phyloP scores from a whole-genome alignment of 2,797 vertebrate genomes.

The Sebastolobus altivelis region DNA sequence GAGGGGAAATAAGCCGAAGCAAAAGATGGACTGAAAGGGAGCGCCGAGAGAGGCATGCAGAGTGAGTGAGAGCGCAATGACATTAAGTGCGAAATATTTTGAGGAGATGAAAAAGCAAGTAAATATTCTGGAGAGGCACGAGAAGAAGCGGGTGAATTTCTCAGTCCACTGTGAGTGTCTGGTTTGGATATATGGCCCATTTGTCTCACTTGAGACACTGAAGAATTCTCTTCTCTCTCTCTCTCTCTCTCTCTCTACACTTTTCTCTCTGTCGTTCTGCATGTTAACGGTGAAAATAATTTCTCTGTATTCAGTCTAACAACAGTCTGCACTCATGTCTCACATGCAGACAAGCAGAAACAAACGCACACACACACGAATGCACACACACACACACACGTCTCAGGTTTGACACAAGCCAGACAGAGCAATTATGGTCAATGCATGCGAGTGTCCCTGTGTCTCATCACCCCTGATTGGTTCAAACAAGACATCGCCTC shows the following conservation, averaged over 20 bases:
- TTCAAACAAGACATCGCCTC: conserved; percentile 72
- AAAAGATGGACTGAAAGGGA: conserved; percentile 37
- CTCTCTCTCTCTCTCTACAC: background rate
- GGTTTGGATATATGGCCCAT: conserved; percentile 54
- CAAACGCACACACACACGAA: conserved; percentile 6
- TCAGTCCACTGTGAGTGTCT: conserved; percentile 67
- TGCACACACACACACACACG: background rate
- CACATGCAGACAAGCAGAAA: conserved; percentile 34
- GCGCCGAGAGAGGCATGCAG: conserved; percentile 33
- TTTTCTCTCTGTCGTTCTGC: conserved; percentile 9
- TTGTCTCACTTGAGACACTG: conserved; percentile 61
- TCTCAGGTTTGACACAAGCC: conserved; percentile 70
- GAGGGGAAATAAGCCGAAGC: conserved; percentile 33
- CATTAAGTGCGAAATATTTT: conserved; percentile 77
- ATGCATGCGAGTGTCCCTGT: conserved; percentile 60
- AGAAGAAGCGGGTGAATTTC: conserved; percentile 53
- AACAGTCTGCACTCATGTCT: conserved; percentile 6
- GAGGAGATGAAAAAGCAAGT: conserved; percentile 68
- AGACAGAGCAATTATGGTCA: conserved; percentile 69
- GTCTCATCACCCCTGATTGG: conserved; percentile 76
- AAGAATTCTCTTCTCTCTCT: conserved; percentile 23
- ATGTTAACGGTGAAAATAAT: conserved; percentile 42
- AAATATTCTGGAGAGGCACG: conserved; percentile 60
- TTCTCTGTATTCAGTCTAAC: background rate
- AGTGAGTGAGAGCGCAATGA: conserved; percentile 57